Base-by-base conservation (phyloP, 2,888 invertebrate genomes). In the Malthinus flaveolus region DNA sequence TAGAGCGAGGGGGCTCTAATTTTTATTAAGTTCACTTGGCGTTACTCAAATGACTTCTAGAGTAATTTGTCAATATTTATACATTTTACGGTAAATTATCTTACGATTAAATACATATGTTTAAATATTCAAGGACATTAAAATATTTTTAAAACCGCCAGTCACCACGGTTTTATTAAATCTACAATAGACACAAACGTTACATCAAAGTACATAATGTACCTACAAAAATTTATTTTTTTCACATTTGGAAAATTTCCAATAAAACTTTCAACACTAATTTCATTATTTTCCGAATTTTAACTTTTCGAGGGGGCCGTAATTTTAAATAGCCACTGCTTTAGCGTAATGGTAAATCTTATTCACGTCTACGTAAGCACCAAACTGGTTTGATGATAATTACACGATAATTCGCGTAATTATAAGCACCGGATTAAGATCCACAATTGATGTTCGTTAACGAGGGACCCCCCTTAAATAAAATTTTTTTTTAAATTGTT, bases 21-120 rank as follows among this genome's bases (percentile, higher is more conserved):
- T 23, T 23, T 23, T 23, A 2, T 23, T 5, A 23, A 23, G 3
- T 23, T 23, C 23, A 3, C 5, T 23, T 23, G 5, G 2, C 23
- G 23, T 23, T n/a, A n/a, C n/a, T n/a, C n/a, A n/a, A n/a, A n/a
- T n/a, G 5, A 3, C 23, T 23, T 23, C 23, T 3, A 23, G 23
- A 23, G 23, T 23, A 42, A 37, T 48, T 47, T 32, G 32, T 37
- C 42, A 51, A 32, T 50, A 51, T 51, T 51, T 47, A 31, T 39
- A 51, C 57, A 37, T 57, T 57, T 47, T 42, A 23, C 39, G 47
- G 39, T 33, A 44, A n/a, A 33, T 42, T n/a, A 51, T 51, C 34
- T 53, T 53, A 33, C 49, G 49, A 53, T 35, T 53, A 58, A 58
- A 53, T 58, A 58, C 58, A 53, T 52, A 49, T 58, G 49, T 48